Percentiles rank a stretch among this genome's conserved stretches.
phyloP scores from a whole-genome alignment of 2,797 vertebrate species.

The Numenius phaeopus region DNA sequence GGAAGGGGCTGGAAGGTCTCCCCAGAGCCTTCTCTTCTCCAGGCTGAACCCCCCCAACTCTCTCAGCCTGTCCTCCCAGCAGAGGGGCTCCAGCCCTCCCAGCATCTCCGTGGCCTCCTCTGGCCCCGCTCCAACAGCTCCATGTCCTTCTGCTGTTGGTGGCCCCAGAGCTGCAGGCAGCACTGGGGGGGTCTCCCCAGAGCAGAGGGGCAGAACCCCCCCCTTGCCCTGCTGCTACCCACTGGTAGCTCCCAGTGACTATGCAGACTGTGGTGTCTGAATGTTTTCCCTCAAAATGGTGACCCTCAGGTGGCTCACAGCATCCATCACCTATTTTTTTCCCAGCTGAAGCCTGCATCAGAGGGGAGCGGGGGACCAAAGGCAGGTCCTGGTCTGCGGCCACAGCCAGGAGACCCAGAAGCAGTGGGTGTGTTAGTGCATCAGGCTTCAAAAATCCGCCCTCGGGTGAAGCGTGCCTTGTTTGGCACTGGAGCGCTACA shows the following conservation, averaged over 20 bases:
- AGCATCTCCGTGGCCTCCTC: no score
- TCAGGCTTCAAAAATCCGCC: neutral
- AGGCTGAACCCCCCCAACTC: no score
- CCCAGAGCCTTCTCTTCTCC: no score
- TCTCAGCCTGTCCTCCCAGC: no score
- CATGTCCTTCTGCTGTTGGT: neutral
- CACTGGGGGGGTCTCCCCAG: neutral
- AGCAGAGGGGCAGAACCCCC: neutral
- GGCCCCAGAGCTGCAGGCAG: neutral
- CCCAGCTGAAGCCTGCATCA: neutral
- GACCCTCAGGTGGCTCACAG: rapidly evolving
- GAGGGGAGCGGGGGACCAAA: neutral
- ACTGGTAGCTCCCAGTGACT: neutral
- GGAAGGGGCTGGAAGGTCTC: no score
- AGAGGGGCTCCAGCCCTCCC: no score
- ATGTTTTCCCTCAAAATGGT: no score
- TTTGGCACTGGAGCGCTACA: neutral
- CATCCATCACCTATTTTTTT: neutral
- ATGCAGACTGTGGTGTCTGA: no score
- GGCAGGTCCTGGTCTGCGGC: rapidly evolving
- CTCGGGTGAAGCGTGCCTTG: no score
- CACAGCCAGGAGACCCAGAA: rapidly evolving
- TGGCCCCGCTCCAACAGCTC: no score
- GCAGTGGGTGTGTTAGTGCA: no score
- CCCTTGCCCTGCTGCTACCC: neutral